Base-by-base conservation (phyloP, 2,888 invertebrate genomes). In the Hypercompe scribonia region DNA sequence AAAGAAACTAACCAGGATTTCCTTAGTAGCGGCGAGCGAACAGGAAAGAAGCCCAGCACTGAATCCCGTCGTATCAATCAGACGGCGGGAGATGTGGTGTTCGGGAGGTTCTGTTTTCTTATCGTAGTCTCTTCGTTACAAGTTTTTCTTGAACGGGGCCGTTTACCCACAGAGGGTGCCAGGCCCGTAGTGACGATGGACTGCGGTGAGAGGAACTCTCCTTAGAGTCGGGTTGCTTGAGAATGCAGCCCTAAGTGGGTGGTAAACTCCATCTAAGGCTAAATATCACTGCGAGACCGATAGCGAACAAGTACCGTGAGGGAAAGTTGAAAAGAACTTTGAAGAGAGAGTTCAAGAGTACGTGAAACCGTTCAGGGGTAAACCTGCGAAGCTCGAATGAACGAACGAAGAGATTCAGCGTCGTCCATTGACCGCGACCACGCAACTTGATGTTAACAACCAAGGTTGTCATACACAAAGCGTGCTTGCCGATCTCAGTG, bases 261-360 rank as follows among this genome's bases (percentile, higher is more conserved):
- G 50, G 50, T 54, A 54, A 54, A 54, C 50, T 54, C 93, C 93
- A 92, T 94, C 93, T 93, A 94, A 94, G 91, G 92, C 94, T 94
- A 96, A 97, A 97, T 97, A 96, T 94, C 84, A 92, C 92, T 95
- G 94, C 93, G 96, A 96, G 96, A 96, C 96, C 96, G 96, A 97
- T 96, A 96, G 96, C 96, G 93, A 95, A 94, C 93, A 96, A 96
- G 96, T 96, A 96, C 96, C 96, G 96, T 54, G 50, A 54, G 50
- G 50, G 50, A 54, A 54, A 54, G 96, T 94, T 97, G 96, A 96
- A 96, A 96, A 97, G 96, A 95, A 97, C 96, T 97, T 96, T 96
- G 96, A 96, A 96, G 96, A 96, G 91, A 94, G 93, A 94, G 93
- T 94, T 93, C 90, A 94, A 93, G 87, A 94, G 93, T 91, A 92